A percentile compares a stretch with the other conserved stretches of the same genome.
Conservation (phyloP, 2,797 vertebrate genomes). For the Poecilia gillii region DNA sequence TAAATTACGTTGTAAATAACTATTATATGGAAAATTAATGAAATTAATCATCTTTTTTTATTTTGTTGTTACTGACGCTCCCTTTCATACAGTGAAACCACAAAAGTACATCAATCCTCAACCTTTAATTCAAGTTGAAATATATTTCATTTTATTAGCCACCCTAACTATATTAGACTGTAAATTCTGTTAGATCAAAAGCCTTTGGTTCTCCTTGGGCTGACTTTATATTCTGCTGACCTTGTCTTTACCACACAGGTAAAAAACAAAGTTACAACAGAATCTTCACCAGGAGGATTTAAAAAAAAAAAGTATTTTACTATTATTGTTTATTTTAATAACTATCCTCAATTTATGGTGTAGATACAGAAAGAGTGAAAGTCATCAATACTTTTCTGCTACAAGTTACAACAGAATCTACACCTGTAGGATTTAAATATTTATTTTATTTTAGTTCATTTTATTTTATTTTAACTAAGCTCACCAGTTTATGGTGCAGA, state of each 20-base stretch:
- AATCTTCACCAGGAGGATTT: not conserved
- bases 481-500: too few species aligned
- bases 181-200: not conserved
- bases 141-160: not conserved
- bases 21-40: not conserved
- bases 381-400: not conserved
- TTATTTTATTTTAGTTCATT: too few species aligned
- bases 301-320: not conserved
- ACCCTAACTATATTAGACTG: not conserved
- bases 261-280: not conserved
- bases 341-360: not conserved
- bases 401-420: too few species aligned
- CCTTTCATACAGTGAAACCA: not conserved
- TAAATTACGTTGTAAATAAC: not conserved
- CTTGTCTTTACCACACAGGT: not conserved
- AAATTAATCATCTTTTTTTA: not conserved
- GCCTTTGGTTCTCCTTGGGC: not conserved
- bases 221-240: not conserved
- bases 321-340: not conserved
- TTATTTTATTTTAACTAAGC: too few species aligned
- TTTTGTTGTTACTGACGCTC: not conserved
- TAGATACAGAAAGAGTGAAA: not conserved
- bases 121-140: not conserved
- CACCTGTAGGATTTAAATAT: too few species aligned
- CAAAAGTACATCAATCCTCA: not conserved